These are phyloP conservation scores for Pandemis cinnamomeana DNA, from an alignment of 2,888 invertebrate species.

Conservation along the genomic window DNA sequence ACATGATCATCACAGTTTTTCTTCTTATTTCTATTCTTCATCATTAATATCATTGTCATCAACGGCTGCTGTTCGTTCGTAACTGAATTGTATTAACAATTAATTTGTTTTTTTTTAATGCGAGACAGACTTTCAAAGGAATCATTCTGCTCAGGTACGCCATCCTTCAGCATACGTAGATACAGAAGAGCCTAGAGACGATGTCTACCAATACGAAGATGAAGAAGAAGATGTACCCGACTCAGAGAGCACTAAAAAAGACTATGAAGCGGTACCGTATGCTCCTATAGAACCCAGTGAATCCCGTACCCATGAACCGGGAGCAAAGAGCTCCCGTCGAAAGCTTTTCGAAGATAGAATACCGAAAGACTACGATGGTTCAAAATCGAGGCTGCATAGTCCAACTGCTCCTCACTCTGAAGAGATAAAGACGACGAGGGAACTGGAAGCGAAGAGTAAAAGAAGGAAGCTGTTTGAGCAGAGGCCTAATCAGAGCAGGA, in stretches of 20 bases:
- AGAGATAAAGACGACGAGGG: neutral
- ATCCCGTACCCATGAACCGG: neutral
- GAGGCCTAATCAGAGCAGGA: neutral
- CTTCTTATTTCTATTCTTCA: too few relatives aligned
- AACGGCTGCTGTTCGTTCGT: too few relatives aligned
- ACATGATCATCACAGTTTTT: too few relatives aligned
- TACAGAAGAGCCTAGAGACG: neutral
- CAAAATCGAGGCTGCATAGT: neutral
- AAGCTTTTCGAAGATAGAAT: constrained; percentile 1
- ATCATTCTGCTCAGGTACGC: neutral
- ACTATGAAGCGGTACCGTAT: neutral
- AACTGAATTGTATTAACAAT: too few relatives aligned
- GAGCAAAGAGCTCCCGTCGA: neutral
- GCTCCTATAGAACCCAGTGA: neutral
- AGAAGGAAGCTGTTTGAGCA: neutral
- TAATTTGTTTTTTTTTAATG: too few relatives aligned
- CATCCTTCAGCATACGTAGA: neutral
- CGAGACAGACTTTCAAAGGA: neutral
- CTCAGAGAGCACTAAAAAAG: neutral
- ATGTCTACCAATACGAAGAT: constrained; percentile 1
- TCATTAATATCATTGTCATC: too few relatives aligned
- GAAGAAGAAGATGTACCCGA: neutral
- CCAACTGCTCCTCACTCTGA: neutral
- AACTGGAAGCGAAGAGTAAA: neutral
- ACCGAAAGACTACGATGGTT: neutral